These are phyloP conservation scores for Petrolisthes cinctipes DNA, from an alignment of 2,888 invertebrate species.

Conservation along the genomic window DNA sequence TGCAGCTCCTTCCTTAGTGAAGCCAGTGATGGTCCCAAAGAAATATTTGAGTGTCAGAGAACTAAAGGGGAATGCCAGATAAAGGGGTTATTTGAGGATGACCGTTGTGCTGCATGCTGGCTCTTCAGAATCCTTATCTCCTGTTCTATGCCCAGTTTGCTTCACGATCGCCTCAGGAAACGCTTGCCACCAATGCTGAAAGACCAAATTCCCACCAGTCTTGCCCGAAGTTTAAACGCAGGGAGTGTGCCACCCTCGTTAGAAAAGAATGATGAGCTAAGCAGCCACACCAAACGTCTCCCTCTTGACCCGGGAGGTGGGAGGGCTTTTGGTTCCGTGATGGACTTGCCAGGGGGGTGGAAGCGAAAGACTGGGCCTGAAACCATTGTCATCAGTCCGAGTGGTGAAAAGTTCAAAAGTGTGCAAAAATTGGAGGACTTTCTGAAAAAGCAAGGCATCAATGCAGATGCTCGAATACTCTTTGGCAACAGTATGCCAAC, in stretches of 20 bases:
- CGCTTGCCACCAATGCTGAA: conserved; percentile 52
- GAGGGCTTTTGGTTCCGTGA: conserved; percentile 60
- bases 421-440: conserved; percentile 63
- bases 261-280: conserved; percentile 30
- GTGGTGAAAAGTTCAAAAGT: conserved; percentile 61
- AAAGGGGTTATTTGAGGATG: conserved; percentile 53
- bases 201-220: conserved; percentile 63
- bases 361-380: conserved; percentile 58
- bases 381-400: conserved; percentile 60
- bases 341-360: conserved; percentile 65
- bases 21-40: conserved; percentile 46
- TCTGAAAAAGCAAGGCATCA: conserved; percentile 57
- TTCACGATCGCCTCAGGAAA: conserved; percentile 62
- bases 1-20: conserved; percentile 56
- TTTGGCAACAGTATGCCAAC: conserved; percentile 58
- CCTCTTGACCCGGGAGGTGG: conserved; percentile 49
- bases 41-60: conserved; percentile 45
- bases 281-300: conserved; percentile 36
- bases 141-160: conserved; percentile 56
- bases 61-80: conserved; percentile 55
- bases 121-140: conserved; percentile 43
- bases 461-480: conserved; percentile 61
- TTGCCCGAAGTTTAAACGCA: conserved; percentile 54
- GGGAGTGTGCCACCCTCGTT: background rate
- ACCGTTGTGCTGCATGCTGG: conserved; percentile 63